Base-by-base conservation (phyloP, 1,140 invertebrate genomes). In the Belonocnema kinseyi region DNA sequence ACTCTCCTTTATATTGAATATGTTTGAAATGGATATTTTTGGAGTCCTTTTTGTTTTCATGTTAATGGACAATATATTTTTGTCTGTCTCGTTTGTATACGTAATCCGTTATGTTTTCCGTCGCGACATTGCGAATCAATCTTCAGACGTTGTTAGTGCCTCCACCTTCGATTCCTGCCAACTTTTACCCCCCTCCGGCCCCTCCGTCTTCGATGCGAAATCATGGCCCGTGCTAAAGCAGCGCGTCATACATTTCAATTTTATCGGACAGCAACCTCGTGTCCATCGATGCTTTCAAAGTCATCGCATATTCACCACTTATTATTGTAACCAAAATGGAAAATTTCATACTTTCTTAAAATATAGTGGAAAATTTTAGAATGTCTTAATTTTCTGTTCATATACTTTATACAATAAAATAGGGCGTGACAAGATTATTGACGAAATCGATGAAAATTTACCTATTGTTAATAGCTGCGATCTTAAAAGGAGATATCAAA, bases 181-280 rank as follows among this genome's bases (percentile, higher is more conserved):
- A 51, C n/a, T 72, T 72, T 21, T 40, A 10, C 66, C 77, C 52
- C 61, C 73, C 21, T 16, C 61, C 77, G 73, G 79, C 77, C 77
- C 76, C 80, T 78, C 78, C 77, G 78, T 78, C 78, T 58, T 82
- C 80, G 77, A 74, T 79, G 73, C 21, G 19, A 82, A 80, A 82
- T 83, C 80, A 76, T 82, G 85, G 81, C 80, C 83, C 85, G 81
- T 84, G 85, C 83, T 83, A 80, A 72, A 76, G 76, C 77, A 77
- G 82, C 85, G 80, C 82, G 74, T 82, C 83, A 74, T 84, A 83
- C 85, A 85, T 85, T 82, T 82, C 80, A 83, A 85, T 85, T 76
- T 80, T 72, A 77, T 77, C 75, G 46, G 66, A 26, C 72, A 52
- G 72, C 70, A 74, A 56, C 72, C 61, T 56, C 74, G 72, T 53